phyloP scores from a whole-genome alignment of 2,113 vertebrate species.

The Tupaia tana region DNA sequence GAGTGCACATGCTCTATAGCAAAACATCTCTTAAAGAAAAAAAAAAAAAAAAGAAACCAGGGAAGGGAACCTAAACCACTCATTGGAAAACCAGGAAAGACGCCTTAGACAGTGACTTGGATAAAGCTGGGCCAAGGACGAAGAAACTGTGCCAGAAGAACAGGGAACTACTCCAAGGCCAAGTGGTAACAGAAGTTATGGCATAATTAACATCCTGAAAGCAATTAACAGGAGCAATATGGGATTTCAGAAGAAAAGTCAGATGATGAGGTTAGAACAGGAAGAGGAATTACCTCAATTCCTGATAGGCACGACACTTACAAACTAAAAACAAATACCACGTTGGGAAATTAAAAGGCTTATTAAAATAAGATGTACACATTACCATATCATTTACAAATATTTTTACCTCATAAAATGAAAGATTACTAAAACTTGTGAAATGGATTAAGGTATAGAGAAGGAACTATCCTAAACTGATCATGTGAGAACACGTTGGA shows the following conservation, averaged over 20 bases:
- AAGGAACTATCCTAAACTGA: background rate
- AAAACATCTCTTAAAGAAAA: too few species aligned
- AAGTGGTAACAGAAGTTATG: background rate
- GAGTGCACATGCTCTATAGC: too few species aligned
- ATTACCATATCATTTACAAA: background rate
- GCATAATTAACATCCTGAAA: background rate
- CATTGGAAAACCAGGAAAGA: background rate
- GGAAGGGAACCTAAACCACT: background rate
- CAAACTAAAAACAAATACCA: background rate
- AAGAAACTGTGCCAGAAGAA: background rate
- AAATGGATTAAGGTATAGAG: background rate
- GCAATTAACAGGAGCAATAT: background rate
- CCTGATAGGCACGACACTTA: background rate
- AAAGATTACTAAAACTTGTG: background rate
- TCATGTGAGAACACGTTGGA: background rate
- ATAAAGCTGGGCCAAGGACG: too few species aligned
- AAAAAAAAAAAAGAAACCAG: too few species aligned
- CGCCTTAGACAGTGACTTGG: background rate
- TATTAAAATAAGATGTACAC: slow-evolving; percentile 1
- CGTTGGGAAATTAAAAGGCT: background rate
- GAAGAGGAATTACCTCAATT: background rate
- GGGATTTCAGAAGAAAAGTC: background rate
- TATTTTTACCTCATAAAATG: slow-evolving; percentile 7
- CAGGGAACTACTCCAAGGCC: background rate
- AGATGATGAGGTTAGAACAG: background rate